Evolutionary conservation across 2,113 vertebrate species (phyloP).

Genomic region (Solea solea): DNA sequence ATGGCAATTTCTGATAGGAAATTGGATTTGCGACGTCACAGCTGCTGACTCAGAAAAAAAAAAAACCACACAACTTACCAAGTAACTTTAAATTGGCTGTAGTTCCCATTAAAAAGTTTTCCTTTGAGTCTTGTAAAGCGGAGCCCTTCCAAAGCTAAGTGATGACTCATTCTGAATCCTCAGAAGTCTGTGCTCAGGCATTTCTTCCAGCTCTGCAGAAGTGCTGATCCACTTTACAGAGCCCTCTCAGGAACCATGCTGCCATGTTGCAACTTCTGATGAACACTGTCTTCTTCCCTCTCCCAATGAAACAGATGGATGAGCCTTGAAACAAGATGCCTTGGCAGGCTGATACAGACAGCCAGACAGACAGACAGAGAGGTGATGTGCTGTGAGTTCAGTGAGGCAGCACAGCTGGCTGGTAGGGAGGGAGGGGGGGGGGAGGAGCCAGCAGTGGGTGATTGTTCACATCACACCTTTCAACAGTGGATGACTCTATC

Average conservation of each 20-base stretch:
- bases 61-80: constrained; percentile 2
- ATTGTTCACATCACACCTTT: constrained; percentile 50
- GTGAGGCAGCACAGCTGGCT: constrained; percentile 49
- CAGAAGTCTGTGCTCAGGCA: constrained; percentile 4
- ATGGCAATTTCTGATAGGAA: background rate
- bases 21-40: background rate
- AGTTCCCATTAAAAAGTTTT: constrained; percentile 29
- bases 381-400: constrained; percentile 48
- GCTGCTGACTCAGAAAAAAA: background rate
- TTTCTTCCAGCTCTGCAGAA: constrained; percentile 15
- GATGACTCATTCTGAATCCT: constrained; percentile 13
- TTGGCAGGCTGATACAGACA: constrained; percentile 24
- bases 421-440: background rate
- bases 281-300: background rate
- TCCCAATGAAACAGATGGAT: background rate
- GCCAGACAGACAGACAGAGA: constrained; percentile 15
- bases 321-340: background rate
- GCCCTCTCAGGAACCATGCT: background rate
- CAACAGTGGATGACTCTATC: constrained; percentile 44
- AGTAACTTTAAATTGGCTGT: constrained; percentile 3
- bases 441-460: constrained; percentile 39
- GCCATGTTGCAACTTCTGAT: background rate
- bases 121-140: constrained; percentile 11
- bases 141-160: constrained; percentile 16
- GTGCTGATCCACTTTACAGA: background rate